Base-by-base conservation (phyloP, 2,888 invertebrate genomes). In the Morpho helenor region DNA sequence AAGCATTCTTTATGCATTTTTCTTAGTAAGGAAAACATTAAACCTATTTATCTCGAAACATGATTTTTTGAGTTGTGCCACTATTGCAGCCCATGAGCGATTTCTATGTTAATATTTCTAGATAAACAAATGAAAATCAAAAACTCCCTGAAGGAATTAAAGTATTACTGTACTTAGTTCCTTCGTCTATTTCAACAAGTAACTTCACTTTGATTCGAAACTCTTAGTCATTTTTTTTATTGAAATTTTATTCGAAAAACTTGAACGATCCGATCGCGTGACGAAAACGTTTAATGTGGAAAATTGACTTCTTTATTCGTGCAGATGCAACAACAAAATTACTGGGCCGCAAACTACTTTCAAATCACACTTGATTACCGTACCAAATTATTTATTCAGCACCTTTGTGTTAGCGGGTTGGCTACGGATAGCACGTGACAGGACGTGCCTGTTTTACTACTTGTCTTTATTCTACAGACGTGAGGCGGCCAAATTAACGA, bases 331-430 rank as follows among this genome's bases (percentile, higher is more conserved):
- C 31, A 31, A 31, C 31, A 49, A 55, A 60, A 62, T 62, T 62
- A 60, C 47, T 57, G 55, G 57, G 45, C 45, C 39, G 57, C 57
- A 55, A 57, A 52, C 52, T 46, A 56, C 57, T 60, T 60, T 56
- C 39, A 56, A 62, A 57, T 54, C 55, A 62, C 62, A 60, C 54
- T 57, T 57, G 57, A 60, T 62, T 62, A 57, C 60, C 43, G 22
- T 54, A 49, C 55, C 51, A 40, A 57, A 46, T 56, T 54, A 50
- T 49, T 59, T 52, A 42, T 47, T 55, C 44, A 44, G 50, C 31
- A 48, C 60, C 56, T 52, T 48, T 52, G 46, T 46, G 49, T 56
- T n/a, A 50, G 50, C 45, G 49, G 44, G 50, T 40, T 50, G 49
- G 23, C 10, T 49, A 49, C 54, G 31, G 39, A 22, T 44, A 45